Evolutionary conservation across 2,888 invertebrate genomes (phyloP), one percentile per base, ranked within the genome.

Genomic region (Siphlonurus alternatus): DNA sequence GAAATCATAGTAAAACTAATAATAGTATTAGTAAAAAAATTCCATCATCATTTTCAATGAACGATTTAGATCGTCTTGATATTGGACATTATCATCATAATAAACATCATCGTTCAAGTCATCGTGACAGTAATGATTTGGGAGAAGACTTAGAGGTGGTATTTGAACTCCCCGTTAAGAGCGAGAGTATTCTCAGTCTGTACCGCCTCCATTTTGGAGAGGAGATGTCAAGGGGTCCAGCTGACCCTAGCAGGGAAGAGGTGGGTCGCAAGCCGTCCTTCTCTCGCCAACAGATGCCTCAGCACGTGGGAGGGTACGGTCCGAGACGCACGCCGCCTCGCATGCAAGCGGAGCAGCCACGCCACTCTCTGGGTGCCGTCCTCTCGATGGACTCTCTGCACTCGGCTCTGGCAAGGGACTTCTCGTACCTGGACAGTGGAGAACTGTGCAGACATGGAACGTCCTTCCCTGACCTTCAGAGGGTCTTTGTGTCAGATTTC

Each of bases 401-500:
- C 63, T 74, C 72, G 38, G 75, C 74, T 15, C 69, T 76, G 2
- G 74, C 71, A 66, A 73, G 72, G 56, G 73, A 72, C 53, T 69
- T 76, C 61, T 75, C 75, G 63, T 75, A 76, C 62, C 68, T 76
- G 67, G 75, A 75, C 68, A 75, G 73, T 66, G 74, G 75, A 1
- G 75, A 76, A 61, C 71, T 76, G 23, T 76, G 73, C 68, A 74
- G 72, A 53, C 75, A 75, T 68, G 72, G 73, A 54, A 75, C 77
- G 18, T 64, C 67, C 10, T 80, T 76, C 54, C 81, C 80, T 1
- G 81, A 81, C 71, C 76, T 81, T 65, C 80, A 80, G 67, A 80
- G 78, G 71, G 76, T 80, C 56, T 81, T 81, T 69, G 78, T 81
- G 66, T 78, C 80, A 0, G 77, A 77, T 64, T 77, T 76, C 66